Evolutionary conservation across 2,113 vertebrate species (phyloP).

Genomic region (Thinocorus orbignyianus): DNA sequence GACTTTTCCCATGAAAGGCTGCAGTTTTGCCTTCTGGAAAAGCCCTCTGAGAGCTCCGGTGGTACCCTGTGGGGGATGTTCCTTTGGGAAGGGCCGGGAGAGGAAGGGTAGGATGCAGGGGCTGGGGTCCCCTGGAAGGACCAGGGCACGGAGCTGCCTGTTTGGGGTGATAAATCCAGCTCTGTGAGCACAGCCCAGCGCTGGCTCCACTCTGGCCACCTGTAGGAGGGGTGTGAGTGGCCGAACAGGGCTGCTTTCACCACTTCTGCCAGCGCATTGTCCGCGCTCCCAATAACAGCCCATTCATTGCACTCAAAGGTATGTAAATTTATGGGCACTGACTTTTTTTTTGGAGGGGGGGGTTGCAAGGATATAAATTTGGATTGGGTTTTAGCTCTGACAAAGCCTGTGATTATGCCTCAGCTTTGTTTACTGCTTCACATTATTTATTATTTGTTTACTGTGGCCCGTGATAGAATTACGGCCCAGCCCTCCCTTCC

Average conservation of each 20-base stretch:
- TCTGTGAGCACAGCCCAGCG: background rate
- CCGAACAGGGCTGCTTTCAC: background rate
- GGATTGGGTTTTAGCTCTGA: background rate
- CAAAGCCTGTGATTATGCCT: constrained; percentile 17
- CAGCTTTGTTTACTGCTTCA: constrained; percentile 22
- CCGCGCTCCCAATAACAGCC: background rate
- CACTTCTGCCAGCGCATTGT: background rate
- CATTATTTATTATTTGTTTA: constrained; percentile 41
- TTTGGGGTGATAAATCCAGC: background rate
- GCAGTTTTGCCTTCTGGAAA: background rate
- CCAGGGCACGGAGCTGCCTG: background rate
- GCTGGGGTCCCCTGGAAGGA: background rate
- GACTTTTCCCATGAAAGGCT: background rate
- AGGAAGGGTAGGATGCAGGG: background rate
- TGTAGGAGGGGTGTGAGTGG: background rate
- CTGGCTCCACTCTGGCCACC: background rate
- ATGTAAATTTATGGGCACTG: background rate
- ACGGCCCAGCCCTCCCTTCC: background rate
- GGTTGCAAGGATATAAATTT: background rate
- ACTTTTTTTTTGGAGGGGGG: background rate
- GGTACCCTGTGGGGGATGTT: background rate
- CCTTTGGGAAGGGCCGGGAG: background rate
- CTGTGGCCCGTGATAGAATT: constrained; percentile 21
- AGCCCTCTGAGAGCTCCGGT: rapidly evolving
- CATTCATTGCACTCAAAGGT: background rate